Evolutionary conservation across 2,888 invertebrate genomes (phyloP), one percentile per base, ranked within the genome.

Genomic region (Osmoderma eremita): DNA sequence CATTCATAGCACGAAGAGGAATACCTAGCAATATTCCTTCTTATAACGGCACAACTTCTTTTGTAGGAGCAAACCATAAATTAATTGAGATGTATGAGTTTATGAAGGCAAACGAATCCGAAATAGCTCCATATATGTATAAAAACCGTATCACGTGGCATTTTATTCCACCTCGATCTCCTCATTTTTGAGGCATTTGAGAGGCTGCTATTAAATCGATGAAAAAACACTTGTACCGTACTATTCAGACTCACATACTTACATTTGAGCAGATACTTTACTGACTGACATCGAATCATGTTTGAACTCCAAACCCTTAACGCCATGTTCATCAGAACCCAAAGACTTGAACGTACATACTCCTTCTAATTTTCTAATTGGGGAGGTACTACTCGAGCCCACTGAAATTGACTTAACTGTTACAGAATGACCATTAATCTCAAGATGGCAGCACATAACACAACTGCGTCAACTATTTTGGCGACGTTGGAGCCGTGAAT

Each of bases 1-100:
- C 78, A 4, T 79, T 79, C 42, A 71, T 77, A 3, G 65, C 75
- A 6, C 48, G 10, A 6, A 36, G 51, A 17, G 51, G 51, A n/a
- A 3, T 20, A 20, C 24, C 22, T 20, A 22, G 13, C n/a, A 49
- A 22, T 17, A 12, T 38, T n/a, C 30, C 4, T 36, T 54, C 42
- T 41, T 41, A 30, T 24, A 61, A 48, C 15, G 24, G 41, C 17
- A 42, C 45, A 8, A 54, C 22, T 54, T n/a, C n/a, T n/a, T 54
- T 54, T 30, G 54, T 54, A 6, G 54, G 54, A n/a, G 54, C 54
- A 54, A 22, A 15, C 4, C 24, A 54, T 4, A 30, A 30, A 54
- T 17, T 54, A 30, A 54, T 5, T 2, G 51, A 50, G 13, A 50
- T 50, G 17, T 50, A 24, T 36, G 24, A 5, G 24, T 24, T 24